Evolutionary conservation across 2,888 invertebrate genomes (phyloP).

Genomic region (Athalia cordata): DNA sequence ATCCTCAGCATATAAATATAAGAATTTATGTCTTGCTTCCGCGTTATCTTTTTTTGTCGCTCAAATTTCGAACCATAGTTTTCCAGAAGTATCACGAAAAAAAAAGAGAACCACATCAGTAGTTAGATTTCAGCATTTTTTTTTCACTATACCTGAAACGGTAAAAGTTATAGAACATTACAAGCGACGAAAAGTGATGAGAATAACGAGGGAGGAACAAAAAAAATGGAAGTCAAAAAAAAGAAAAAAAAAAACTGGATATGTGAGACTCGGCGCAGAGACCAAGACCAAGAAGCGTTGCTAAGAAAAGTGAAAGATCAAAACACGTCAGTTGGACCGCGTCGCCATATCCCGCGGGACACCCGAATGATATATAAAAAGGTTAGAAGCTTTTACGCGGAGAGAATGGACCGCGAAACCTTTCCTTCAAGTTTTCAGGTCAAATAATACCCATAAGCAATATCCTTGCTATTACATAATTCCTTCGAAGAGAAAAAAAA

Average conservation of each 20-base stretch:
- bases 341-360: constrained; percentile 33
- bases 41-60: too few relatives aligned
- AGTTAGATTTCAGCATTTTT: background rate
- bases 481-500: too few relatives aligned
- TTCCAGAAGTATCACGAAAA: background rate
- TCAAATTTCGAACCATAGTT: too few relatives aligned
- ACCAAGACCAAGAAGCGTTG: background rate
- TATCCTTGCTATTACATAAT: too few relatives aligned
- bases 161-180: background rate
- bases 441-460: background rate
- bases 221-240: background rate
- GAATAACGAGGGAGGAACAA: background rate
- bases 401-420: background rate
- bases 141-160: background rate
- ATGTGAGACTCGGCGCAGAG: background rate
- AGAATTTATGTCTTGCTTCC: too few relatives aligned
- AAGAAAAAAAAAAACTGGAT: too few relatives aligned
- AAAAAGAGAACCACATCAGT: background rate
- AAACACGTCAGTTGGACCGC: constrained; percentile 37
- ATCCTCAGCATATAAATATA: too few relatives aligned
- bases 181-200: constrained; percentile 2
- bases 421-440: constrained; percentile 13
- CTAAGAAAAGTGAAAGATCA: constrained; percentile 44
- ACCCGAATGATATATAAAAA: constrained; percentile 22
- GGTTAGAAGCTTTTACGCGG: constrained; percentile 40